Percentiles rank a stretch among this genome's conserved stretches.
Evolutionary conservation across 2,113 vertebrate genomes (phyloP).

Genomic region (Polyodon spathula): DNA sequence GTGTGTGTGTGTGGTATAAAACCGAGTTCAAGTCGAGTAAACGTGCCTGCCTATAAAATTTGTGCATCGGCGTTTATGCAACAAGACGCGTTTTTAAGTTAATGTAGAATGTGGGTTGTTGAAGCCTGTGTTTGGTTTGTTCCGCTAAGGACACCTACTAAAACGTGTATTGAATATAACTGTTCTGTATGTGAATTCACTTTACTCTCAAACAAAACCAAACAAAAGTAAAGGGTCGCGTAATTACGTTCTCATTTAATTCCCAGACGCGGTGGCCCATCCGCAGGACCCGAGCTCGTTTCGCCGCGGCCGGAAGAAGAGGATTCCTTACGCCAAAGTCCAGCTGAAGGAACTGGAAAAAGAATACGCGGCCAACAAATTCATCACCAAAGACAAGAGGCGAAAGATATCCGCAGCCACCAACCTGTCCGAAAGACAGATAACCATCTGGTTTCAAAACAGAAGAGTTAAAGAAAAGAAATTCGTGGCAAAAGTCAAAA

Average conservation of each 20-base stretch:
- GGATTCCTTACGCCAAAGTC: slow-evolving; percentile 85
- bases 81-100: too few relatives aligned
- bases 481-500: slow-evolving; percentile 81
- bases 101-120: too few relatives aligned
- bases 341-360: slow-evolving; percentile 87
- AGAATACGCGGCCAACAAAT: slow-evolving; percentile 85
- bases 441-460: slow-evolving; percentile 97
- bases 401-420: slow-evolving; percentile 81
- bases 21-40: too few relatives aligned
- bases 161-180: too few relatives aligned
- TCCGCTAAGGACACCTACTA: too few relatives aligned
- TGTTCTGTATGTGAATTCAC: too few relatives aligned
- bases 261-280: slow-evolving; percentile 69
- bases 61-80: too few relatives aligned
- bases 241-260: slow-evolving; percentile 16
- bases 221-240: neutral
- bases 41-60: too few relatives aligned
- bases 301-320: slow-evolving; percentile 83
- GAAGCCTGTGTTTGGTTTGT: too few relatives aligned
- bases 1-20: too few relatives aligned
- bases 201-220: too few relatives aligned
- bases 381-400: slow-evolving; percentile 93
- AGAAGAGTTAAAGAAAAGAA: slow-evolving; percentile 91
- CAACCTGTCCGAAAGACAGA: slow-evolving; percentile 83
- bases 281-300: slow-evolving; percentile 79